Evolutionary conservation across 2,797 vertebrate genomes (phyloP).

Genomic region (Geotrypetes seraphini): DNA sequence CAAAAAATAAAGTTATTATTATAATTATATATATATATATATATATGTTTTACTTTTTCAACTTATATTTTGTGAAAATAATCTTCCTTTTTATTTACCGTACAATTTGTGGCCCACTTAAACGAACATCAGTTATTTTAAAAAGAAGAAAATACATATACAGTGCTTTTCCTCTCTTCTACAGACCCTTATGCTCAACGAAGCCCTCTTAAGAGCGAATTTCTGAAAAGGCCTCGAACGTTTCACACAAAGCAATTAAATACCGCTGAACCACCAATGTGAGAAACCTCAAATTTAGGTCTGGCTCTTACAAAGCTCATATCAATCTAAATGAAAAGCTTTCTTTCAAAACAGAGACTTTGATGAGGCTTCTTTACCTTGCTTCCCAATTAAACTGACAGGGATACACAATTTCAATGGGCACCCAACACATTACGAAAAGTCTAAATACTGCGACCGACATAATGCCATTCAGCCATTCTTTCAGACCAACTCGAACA

Average conservation of each 20-base stretch:
- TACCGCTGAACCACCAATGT: neutral
- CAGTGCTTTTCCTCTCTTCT: too few relatives aligned
- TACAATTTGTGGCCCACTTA: too few relatives aligned
- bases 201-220: neutral
- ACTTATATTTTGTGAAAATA: too few relatives aligned
- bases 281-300: neutral
- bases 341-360: slow-evolving; percentile 13
- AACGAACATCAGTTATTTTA: too few relatives aligned
- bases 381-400: slow-evolving; percentile 14
- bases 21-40: too few relatives aligned
- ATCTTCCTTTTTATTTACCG: too few relatives aligned
- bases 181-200: fast-evolving
- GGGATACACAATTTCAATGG: slow-evolving; percentile 11
- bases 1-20: too few relatives aligned
- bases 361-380: slow-evolving; percentile 1
- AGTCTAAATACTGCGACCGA: neutral
- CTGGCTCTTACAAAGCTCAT: neutral
- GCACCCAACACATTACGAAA: slow-evolving; percentile 1
- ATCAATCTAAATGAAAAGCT: neutral
- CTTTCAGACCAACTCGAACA: too few relatives aligned
- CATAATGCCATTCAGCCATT: slow-evolving; percentile 14
- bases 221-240: neutral
- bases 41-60: too few relatives aligned
- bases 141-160: too few relatives aligned
- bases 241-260: fast-evolving